Evolutionary conservation across 2,113 vertebrate species (phyloP).

Genomic region (Calidris pugnax): DNA sequence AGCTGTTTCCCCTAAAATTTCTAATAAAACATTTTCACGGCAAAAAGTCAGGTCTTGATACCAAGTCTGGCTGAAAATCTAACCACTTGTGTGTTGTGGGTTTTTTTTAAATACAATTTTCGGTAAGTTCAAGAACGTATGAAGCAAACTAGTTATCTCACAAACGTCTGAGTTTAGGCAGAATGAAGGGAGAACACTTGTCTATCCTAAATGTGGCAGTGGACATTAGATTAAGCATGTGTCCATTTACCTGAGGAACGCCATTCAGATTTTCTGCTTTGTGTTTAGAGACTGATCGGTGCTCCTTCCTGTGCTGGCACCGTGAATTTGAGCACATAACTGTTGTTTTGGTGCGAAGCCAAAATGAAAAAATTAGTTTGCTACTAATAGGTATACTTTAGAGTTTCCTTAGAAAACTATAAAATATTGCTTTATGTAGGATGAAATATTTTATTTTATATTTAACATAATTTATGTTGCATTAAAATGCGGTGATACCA

Average conservation of each 20-base stretch:
- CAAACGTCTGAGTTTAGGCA: background rate
- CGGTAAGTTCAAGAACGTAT: background rate
- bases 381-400: background rate
- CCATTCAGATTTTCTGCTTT: background rate
- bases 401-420: background rate
- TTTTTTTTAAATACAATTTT: background rate
- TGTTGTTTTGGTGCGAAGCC: background rate
- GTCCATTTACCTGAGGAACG: background rate
- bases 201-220: background rate
- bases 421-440: background rate
- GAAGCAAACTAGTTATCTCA: background rate
- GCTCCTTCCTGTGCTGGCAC: background rate
- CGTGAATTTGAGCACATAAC: background rate
- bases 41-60: background rate
- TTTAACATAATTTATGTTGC: background rate
- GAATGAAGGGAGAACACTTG: background rate
- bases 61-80: background rate
- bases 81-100: rapidly evolving
- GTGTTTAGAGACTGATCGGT: background rate
- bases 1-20: background rate
- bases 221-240: background rate
- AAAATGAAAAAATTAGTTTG: background rate
- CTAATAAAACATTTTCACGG: background rate
- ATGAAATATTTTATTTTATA: background rate
- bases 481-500: background rate